Conservation (phyloP, 2,113 vertebrate species). For the sheep (Ovis aries) region DNA sequence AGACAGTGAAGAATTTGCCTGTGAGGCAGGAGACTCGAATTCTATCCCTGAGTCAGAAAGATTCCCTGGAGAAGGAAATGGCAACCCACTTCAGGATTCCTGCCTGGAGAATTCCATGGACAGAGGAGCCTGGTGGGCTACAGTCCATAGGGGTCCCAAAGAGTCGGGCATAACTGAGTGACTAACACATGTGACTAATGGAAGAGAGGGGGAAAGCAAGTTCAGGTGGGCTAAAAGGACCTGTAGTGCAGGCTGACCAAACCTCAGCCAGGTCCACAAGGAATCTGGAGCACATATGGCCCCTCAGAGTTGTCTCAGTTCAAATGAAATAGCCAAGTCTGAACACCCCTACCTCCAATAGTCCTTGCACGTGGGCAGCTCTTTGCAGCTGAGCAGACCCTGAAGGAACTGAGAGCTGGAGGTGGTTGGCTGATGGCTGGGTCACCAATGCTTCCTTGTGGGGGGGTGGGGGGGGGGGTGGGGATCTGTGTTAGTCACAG, state of each 20-base stretch:
- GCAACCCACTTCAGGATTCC: neutral
- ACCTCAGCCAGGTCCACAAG: neutral
- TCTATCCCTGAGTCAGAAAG: neutral
- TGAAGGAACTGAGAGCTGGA: neutral
- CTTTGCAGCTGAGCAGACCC: neutral
- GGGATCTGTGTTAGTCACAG: neutral
- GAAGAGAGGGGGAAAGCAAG: neutral
- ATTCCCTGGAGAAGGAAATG: neutral
- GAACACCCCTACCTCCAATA: neutral
- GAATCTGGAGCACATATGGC: neutral
- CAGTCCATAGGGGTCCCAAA: neutral
- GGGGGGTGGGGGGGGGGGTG: accelerated
- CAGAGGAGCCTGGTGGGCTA: neutral
- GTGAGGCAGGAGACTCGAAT: neutral
- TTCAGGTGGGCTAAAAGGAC: neutral
- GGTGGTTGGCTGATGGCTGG: neutral
- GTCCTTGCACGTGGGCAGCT: neutral
- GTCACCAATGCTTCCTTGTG: neutral
- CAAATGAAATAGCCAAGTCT: neutral
- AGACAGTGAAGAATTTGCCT: neutral
- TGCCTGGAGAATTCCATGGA: neutral
- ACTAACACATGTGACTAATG: neutral
- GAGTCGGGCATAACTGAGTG: neutral
- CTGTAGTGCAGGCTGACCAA: neutral
- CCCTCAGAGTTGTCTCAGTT: neutral